phyloP scores from a whole-genome alignment of 2,113 vertebrate species.

The Anthoscopus minutus region DNA sequence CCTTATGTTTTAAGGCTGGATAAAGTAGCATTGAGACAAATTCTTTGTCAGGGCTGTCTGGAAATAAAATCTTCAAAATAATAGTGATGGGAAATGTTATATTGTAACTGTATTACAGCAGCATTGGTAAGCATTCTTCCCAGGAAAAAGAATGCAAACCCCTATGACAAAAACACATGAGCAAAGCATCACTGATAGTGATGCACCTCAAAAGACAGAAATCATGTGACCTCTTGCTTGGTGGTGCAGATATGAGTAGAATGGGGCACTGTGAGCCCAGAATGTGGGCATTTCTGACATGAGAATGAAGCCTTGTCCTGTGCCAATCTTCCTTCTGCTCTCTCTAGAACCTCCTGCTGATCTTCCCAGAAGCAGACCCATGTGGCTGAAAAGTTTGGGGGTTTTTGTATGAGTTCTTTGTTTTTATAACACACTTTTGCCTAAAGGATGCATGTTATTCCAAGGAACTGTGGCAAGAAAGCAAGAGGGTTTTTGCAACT shows the following conservation, averaged over 20 bases:
- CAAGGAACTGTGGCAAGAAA: not conserved
- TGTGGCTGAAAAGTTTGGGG: not conserved
- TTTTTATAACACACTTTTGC: not conserved
- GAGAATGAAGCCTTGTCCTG: not conserved
- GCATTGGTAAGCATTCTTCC: not conserved
- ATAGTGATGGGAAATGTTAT: not conserved
- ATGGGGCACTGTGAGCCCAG: not conserved
- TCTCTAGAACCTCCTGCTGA: not conserved
- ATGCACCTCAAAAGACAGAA: not conserved
- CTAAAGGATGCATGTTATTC: not conserved
- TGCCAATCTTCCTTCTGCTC: not conserved
- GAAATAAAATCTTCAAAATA: not conserved
- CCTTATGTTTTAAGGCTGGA: not conserved
- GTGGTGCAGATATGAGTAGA: not conserved
- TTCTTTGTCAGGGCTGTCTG: not conserved
- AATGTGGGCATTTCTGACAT: not conserved
- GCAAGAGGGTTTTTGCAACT: fast-evolving
- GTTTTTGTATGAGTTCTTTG: not conserved
- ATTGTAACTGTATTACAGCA: not conserved
- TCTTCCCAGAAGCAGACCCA: not conserved
- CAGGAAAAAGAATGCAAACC: not conserved
- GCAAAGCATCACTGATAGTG: not conserved
- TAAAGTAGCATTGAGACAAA: not conserved
- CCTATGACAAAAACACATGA: not conserved
- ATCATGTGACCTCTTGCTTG: not conserved